These are phyloP conservation scores for Temnothorax curvispinosus DNA, from an alignment of 1,140 invertebrate genomes.

Conservation along the genomic window DNA sequence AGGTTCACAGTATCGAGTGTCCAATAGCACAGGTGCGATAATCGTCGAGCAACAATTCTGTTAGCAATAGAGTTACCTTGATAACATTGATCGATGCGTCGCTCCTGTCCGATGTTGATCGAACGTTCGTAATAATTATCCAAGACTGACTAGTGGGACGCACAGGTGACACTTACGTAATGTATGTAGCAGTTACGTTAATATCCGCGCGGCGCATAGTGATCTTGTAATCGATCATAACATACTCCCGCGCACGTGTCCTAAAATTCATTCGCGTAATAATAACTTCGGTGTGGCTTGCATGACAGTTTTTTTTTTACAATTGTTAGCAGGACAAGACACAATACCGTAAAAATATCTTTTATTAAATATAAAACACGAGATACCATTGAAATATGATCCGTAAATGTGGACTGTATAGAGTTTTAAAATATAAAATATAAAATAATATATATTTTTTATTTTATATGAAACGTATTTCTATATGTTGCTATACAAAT, in stretches of 20 bases:
- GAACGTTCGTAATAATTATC: conserved; percentile 74
- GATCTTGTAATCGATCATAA: conserved; percentile 64
- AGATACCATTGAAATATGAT: background rate
- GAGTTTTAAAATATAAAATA: background rate
- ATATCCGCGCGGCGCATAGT: conserved; percentile 58
- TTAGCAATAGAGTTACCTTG: conserved; percentile 74
- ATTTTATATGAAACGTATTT: background rate
- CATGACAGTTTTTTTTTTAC: conserved; percentile 46
- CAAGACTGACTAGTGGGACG: conserved; percentile 70
- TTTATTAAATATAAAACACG: conserved; percentile 23
- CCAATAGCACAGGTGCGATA: conserved; percentile 67
- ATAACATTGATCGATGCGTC: conserved; percentile 71
- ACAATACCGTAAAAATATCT: background rate
- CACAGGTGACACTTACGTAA: conserved; percentile 68
- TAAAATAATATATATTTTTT: background rate
- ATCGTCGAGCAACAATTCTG: conserved; percentile 71
- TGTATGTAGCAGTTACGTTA: conserved; percentile 73
- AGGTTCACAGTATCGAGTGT: conserved; percentile 52
- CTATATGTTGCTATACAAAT: background rate
- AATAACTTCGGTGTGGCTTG: conserved; percentile 26
- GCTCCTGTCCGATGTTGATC: conserved; percentile 66
- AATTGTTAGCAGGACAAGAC: background rate
- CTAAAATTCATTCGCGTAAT: conserved; percentile 49
- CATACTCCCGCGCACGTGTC: background rate
- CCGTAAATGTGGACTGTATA: background rate